These are phyloP conservation scores for Aelia acuminata DNA, from an alignment of 2,888 invertebrate genomes.

Conservation along the genomic window DNA sequence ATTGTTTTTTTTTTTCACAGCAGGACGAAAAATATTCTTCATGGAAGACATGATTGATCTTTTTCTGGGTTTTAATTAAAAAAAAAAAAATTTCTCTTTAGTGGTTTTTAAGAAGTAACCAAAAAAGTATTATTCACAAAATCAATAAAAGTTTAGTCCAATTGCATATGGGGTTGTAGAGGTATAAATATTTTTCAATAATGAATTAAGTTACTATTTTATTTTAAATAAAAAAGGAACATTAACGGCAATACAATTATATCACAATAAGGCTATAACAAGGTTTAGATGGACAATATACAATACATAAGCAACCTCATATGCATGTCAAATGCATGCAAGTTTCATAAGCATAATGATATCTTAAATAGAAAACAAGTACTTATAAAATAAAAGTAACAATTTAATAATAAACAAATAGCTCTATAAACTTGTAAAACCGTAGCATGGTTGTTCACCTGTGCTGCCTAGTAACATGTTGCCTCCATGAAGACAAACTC, in stretches of 20 bases:
- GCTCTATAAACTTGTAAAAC: neutral
- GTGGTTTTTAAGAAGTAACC: neutral
- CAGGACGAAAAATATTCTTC: too few species aligned
- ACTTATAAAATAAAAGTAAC: neutral
- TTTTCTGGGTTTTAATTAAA: too few species aligned
- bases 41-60: too few species aligned
- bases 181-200: neutral
- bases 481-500: slow-evolving; percentile 62
- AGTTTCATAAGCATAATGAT: neutral
- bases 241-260: neutral
- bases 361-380: neutral
- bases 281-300: neutral
- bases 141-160: neutral
- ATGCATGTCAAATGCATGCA: too few species aligned
- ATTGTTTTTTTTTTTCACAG: too few species aligned
- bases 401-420: slow-evolving; percentile 7
- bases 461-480: slow-evolving; percentile 61
- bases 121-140: neutral
- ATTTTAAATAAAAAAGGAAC: neutral
- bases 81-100: neutral
- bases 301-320: neutral
- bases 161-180: neutral
- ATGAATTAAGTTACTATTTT: slow-evolving; percentile 3
- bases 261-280: neutral
- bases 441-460: slow-evolving; percentile 43